Conservation (phyloP, 2,797 vertebrate genomes). For the Tolypeutes matacus region DNA sequence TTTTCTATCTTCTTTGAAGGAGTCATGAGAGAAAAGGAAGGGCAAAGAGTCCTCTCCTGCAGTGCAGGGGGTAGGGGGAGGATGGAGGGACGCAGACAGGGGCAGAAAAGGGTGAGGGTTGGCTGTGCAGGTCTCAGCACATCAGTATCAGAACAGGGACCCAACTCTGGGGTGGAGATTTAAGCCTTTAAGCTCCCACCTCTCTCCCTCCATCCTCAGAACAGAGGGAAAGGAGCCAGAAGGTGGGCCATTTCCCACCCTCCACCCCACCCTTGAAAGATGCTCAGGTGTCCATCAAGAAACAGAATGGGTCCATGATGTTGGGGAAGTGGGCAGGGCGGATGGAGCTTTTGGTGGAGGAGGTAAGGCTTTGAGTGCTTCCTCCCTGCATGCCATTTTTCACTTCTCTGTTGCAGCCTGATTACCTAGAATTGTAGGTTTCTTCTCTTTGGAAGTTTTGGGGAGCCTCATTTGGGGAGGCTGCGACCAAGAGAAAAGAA, state of each 20-base stretch:
- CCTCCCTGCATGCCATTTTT: not conserved
- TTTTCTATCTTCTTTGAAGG: slow-evolving; percentile 66
- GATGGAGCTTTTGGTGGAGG: not conserved
- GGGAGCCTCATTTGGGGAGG: not conserved
- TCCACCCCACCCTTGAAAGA: not conserved
- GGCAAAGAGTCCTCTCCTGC: not conserved
- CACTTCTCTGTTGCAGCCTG: not conserved
- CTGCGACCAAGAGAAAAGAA: not conserved
- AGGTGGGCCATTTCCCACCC: not conserved
- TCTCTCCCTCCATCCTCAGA: not conserved
- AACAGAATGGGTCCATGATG: not conserved
- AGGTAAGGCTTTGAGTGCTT: not conserved
- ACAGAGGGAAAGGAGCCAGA: not conserved
- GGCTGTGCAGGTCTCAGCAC: fast-evolving
- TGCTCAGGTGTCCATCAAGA: not conserved
- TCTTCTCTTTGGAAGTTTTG: not conserved
- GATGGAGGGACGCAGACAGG: not conserved
- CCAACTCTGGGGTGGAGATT: not conserved
- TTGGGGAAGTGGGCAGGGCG: not conserved
- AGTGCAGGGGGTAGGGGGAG: not conserved
- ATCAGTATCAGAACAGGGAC: not conserved
- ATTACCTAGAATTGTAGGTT: not conserved
- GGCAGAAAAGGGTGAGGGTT: not conserved
- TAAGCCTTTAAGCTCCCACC: not conserved
- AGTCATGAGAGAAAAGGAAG: slow-evolving; percentile 44